Evolutionary conservation across 2,797 vertebrate species (phyloP).

Genomic region (Taeniopygia guttata): DNA sequence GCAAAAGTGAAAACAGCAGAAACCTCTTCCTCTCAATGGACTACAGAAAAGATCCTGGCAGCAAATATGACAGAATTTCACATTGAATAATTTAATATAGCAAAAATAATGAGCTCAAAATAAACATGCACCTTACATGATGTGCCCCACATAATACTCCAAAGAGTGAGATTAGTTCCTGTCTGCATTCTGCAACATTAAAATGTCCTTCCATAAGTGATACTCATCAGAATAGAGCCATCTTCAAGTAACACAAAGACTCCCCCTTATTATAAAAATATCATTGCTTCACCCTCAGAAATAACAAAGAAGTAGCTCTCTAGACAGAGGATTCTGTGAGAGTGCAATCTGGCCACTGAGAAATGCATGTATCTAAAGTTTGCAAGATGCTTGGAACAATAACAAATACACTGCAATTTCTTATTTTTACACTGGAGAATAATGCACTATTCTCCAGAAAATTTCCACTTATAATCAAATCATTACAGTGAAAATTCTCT

Average conservation of each 20-base stretch:
- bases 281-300: background rate
- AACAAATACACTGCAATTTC: background rate
- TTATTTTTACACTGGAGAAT: background rate
- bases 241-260: background rate
- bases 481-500: background rate
- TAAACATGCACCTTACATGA: background rate
- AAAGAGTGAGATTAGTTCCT: background rate
- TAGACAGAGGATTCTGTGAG: background rate
- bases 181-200: background rate
- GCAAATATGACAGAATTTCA: background rate
- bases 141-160: background rate
- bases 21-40: background rate
- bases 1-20: background rate
- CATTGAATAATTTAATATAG: background rate
- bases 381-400: background rate
- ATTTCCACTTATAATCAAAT: background rate
- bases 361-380: background rate
- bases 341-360: background rate
- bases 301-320: background rate
- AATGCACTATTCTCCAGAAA: background rate
- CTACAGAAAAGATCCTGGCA: background rate
- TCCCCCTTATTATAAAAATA: background rate
- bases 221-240: background rate
- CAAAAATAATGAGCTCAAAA: background rate
- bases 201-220: background rate